These are phyloP conservation scores for Struthidea cinerea DNA, from an alignment of 2,113 vertebrate species.

Conservation along the genomic window DNA sequence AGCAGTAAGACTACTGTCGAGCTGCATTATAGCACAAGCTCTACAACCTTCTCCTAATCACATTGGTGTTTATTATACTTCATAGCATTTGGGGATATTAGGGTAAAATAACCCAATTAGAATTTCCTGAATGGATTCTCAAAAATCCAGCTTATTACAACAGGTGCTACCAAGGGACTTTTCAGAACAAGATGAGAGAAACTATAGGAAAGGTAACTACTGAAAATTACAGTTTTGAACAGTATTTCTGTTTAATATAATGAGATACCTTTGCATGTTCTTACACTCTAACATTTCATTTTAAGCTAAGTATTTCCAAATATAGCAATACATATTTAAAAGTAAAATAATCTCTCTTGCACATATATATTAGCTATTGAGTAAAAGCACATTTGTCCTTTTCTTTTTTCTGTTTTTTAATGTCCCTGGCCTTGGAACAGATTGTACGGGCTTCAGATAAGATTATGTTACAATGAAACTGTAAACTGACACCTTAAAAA, in stretches of 20 bases:
- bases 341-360: background rate
- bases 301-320: background rate
- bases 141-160: background rate
- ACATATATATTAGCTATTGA: background rate
- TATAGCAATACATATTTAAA: background rate
- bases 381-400: background rate
- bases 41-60: background rate
- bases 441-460: background rate
- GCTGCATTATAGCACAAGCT: background rate
- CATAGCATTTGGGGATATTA: background rate
- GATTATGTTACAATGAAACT: slow-evolving; percentile 3
- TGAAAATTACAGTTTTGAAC: background rate
- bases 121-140: background rate
- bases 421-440: slow-evolving; percentile 16
- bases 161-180: background rate
- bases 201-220: background rate
- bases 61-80: background rate
- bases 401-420: background rate
- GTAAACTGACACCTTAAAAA: slow-evolving; percentile 36
- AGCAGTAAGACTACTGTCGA: background rate
- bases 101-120: background rate
- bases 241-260: background rate
- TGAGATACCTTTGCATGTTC: background rate
- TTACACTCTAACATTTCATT: background rate
- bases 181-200: background rate